Base-by-base conservation (phyloP, 2,797 vertebrate genomes). In the Liparis tanakae region DNA sequence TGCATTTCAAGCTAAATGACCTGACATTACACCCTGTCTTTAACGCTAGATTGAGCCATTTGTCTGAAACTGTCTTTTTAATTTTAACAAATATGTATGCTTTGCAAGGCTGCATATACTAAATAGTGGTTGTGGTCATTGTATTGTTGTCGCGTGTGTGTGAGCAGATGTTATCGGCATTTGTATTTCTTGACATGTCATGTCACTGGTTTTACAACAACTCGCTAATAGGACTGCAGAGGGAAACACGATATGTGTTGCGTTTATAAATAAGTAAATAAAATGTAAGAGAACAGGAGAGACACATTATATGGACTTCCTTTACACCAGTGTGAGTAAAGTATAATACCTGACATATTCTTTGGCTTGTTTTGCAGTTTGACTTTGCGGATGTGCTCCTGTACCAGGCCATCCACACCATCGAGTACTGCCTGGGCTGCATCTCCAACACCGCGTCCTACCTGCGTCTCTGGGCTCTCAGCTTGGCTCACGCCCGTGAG, bases 361-460 rank as follows among this genome's bases (percentile, higher is more conserved):
- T 17, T 53, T 71, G 33, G 67, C 33, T 41, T 87, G 50, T 89
- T 53, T 93, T 94, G 57, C 91, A 99, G 98, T 99, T 99, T 92
- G 93, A 96, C 92, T 96, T 99, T 63, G 97, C 95, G n/a, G 97
- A 98, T 7, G 62, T 93, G 46, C 95, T 97, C 75, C 95, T 99
- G 73, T 95, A 98, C 77, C 98, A 99, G 88, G 91, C 96, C 62
- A 99, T 99, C 83, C 98, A 99, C 86, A 99, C 98, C 75, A 99
- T 99, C 2, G 98, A 99, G 81, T 99, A 94, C 89, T 99, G 98
- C 81, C 94, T 99, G 82, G 98, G 98, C 83, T 99, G 98, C 92
- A 97, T 99, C 79, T 99, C 98, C 74, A 99, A 99, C 93, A 99
- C 97, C 0, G 98, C 98, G 0, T 99, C 98, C 2, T 99, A 98